Evolutionary conservation across 2,888 invertebrate genomes (phyloP).

Genomic region (Dasypogon diadema): DNA sequence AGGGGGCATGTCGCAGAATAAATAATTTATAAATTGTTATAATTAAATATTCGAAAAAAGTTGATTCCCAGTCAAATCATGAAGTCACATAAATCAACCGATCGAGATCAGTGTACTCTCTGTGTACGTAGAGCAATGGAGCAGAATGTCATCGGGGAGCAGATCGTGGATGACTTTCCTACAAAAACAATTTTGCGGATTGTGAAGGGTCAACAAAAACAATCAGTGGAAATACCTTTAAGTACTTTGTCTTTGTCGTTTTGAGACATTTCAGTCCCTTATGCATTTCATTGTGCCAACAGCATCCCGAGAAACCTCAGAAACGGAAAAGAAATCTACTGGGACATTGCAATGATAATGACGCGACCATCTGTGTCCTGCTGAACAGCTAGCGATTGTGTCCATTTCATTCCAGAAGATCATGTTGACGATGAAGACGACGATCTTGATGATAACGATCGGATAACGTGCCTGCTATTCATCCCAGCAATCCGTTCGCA

Average conservation of each 20-base stretch:
- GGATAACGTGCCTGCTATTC: conserved; percentile 44
- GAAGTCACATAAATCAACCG: conserved; percentile 26
- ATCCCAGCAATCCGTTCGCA: conserved; percentile 13
- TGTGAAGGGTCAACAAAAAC: conserved; percentile 32
- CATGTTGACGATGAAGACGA: conserved; percentile 42
- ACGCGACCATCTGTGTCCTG: conserved; percentile 38
- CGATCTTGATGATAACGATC: conserved; percentile 45
- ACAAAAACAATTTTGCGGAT: conserved; percentile 45
- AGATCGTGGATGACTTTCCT: conserved; percentile 21
- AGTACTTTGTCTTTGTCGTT: conserved; percentile 42
- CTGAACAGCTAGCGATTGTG: conserved; percentile 12
- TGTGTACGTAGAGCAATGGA: conserved; percentile 8
- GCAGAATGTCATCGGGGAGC: conserved; percentile 35
- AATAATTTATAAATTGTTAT: conserved; percentile 20
- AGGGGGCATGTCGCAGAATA: background rate
- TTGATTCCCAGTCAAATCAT: conserved; percentile 10
- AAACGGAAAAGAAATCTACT: conserved; percentile 43
- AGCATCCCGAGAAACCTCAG: conserved; percentile 27
- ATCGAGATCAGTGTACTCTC: conserved; percentile 30
- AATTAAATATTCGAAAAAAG: conserved; percentile 27
- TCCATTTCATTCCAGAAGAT: conserved; percentile 28
- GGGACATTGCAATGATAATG: conserved; percentile 47
- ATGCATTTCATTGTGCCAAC: conserved; percentile 39
- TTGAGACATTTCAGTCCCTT: conserved; percentile 42
- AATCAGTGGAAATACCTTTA: conserved; percentile 36